These are phyloP conservation scores for Caretta caretta DNA, from an alignment of 2,113 vertebrate genomes.

Conservation along the genomic window DNA sequence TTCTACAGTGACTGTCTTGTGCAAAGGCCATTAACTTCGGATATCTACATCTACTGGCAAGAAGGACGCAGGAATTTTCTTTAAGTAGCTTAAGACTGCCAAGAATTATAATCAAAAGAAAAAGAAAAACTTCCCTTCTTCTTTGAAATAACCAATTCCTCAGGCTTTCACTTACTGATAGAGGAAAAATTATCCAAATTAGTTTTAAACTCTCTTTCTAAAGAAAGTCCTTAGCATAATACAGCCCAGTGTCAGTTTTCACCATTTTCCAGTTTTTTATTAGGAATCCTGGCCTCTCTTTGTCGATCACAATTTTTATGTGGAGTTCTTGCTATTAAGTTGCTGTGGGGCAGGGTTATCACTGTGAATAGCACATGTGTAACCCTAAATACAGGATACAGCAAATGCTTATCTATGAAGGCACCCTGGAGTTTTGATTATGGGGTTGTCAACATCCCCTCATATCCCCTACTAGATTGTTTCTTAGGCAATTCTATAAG, in stretches of 20 bases:
- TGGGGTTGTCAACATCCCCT: background rate
- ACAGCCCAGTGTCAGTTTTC: background rate
- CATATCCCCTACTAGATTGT: too few relatives aligned
- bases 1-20: background rate
- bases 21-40: background rate
- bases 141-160: background rate
- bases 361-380: background rate
- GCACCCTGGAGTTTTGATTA: background rate
- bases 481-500: background rate
- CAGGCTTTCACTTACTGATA: fast-evolving
- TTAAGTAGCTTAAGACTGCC: fast-evolving
- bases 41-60: too few relatives aligned
- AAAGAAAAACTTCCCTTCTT: background rate
- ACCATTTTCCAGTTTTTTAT: background rate
- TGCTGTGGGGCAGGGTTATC: fast-evolving
- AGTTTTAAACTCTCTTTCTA: background rate
- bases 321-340: fast-evolving
- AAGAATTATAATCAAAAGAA: background rate
- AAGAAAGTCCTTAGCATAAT: background rate
- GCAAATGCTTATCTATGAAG: background rate
- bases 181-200: background rate
- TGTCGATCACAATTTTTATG: background rate
- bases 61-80: background rate
- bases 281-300: background rate
- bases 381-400: fast-evolving